Evolutionary conservation across 2,797 vertebrate genomes (phyloP).

Genomic region (Borostomias antarcticus): DNA sequence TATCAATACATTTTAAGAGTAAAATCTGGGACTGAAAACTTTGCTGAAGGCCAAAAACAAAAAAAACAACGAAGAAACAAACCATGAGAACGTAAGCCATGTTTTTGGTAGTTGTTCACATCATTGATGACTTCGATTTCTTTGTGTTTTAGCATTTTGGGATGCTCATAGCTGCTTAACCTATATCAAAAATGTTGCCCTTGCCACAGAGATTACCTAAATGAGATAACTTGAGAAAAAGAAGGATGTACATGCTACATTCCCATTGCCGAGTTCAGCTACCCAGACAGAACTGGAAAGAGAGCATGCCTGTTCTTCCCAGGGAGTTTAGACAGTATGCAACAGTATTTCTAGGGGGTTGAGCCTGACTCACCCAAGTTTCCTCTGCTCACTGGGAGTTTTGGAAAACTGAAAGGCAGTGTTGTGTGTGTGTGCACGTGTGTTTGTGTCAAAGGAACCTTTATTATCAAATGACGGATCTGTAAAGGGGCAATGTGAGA

Average conservation of each 20-base stretch:
- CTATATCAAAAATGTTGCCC: slow-evolving; percentile 31
- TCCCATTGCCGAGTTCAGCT: slow-evolving; percentile 47
- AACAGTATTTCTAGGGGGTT: slow-evolving; percentile 11
- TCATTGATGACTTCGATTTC: slow-evolving; percentile 35
- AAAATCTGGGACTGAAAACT: slow-evolving; percentile 40
- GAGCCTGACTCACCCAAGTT: slow-evolving; percentile 18
- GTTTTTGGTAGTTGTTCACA: slow-evolving; percentile 34
- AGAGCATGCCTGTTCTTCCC: slow-evolving; percentile 10
- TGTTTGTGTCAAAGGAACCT: background rate
- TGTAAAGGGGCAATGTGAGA: slow-evolving; percentile 20
- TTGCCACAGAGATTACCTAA: slow-evolving; percentile 30
- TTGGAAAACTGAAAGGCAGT: slow-evolving; percentile 36
- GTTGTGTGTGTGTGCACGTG: too few species aligned
- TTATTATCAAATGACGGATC: slow-evolving; percentile 29
- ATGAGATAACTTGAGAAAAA: slow-evolving; percentile 16
- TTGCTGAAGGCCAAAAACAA: slow-evolving; percentile 64
- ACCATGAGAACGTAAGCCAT: slow-evolving; percentile 34
- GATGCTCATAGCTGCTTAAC: slow-evolving; percentile 50
- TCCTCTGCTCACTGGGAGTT: slow-evolving; percentile 20
- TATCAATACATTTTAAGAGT: slow-evolving; percentile 47
- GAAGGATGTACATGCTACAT: slow-evolving; percentile 32
- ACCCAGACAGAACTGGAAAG: slow-evolving; percentile 22
- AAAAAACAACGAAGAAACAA: slow-evolving; percentile 32
- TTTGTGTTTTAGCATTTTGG: slow-evolving; percentile 28
- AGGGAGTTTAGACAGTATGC: slow-evolving; percentile 3